Conservation (phyloP, 2,797 vertebrate genomes). For the Stomatorhinus walkeri region DNA sequence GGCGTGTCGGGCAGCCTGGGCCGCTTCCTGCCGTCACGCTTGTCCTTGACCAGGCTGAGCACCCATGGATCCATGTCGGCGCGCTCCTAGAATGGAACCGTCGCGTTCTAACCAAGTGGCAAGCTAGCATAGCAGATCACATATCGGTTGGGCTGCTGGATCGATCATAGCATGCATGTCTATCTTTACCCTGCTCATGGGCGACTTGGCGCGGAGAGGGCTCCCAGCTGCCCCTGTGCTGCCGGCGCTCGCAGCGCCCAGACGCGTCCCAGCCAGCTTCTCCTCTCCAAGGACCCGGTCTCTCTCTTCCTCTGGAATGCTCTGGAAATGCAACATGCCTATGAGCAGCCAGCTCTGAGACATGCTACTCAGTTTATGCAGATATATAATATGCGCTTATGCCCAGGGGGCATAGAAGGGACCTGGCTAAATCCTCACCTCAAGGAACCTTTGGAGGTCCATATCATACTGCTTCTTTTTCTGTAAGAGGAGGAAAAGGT, state of each 20-base stretch:
- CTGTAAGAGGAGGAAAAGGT: slow-evolving; percentile 37
- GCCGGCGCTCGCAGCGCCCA: slow-evolving; percentile 7
- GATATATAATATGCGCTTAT: neutral
- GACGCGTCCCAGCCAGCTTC: slow-evolving; percentile 55
- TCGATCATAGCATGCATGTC: neutral
- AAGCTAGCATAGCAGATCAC: neutral
- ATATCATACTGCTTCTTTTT: slow-evolving; percentile 72
- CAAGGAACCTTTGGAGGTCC: slow-evolving; percentile 67
- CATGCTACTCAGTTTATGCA: neutral
- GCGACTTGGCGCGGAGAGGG: slow-evolving; percentile 56
- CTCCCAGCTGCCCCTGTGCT: slow-evolving; percentile 34
- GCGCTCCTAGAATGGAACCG: slow-evolving; percentile 39
- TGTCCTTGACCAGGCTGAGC: slow-evolving; percentile 41
- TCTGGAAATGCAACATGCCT: slow-evolving; percentile 41
- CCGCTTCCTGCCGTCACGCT: slow-evolving; percentile 51
- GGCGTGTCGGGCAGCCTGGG: slow-evolving; percentile 61
- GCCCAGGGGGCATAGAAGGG: neutral
- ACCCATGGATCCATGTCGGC: slow-evolving; percentile 53
- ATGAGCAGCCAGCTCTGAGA: neutral
- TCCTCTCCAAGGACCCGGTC: slow-evolving; percentile 62
- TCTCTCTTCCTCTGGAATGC: slow-evolving; percentile 64
- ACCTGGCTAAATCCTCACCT: slow-evolving; percentile 44
- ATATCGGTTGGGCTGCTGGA: neutral
- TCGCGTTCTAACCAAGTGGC: neutral
- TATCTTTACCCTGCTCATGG: slow-evolving; percentile 49